These are phyloP conservation scores for Hyperoodon ampullatus DNA, from an alignment of 2,113 vertebrate genomes.

Conservation along the genomic window DNA sequence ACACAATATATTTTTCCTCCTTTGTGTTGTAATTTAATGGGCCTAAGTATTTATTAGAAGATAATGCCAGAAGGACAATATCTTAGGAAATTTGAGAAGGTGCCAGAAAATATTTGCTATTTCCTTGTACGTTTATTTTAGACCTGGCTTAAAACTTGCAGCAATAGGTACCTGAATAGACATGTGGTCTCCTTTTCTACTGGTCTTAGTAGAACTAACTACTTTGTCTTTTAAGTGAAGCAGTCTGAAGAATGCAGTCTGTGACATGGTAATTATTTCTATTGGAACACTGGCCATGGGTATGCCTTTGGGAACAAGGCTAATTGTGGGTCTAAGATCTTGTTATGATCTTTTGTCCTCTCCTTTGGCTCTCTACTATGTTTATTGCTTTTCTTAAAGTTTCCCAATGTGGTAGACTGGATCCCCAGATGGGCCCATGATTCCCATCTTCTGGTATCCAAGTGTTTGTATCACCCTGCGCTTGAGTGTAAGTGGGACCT, in stretches of 20 bases:
- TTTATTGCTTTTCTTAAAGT: background rate
- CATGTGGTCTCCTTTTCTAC: background rate
- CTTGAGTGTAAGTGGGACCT: background rate
- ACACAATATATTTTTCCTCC: slow-evolving; percentile 43
- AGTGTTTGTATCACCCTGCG: background rate
- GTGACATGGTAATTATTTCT: background rate
- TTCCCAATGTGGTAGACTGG: background rate
- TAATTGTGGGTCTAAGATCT: background rate
- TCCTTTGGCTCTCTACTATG: background rate
- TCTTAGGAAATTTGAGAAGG: slow-evolving; percentile 35
- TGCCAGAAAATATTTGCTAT: slow-evolving; percentile 32
- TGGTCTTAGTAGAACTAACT: background rate
- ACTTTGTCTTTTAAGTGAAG: background rate
- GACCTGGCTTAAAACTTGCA: slow-evolving; percentile 8
- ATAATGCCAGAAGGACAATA: slow-evolving; percentile 60
- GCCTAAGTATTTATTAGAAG: slow-evolving; percentile 64
- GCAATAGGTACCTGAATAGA: background rate
- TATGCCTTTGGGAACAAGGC: background rate
- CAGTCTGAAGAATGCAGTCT: background rate
- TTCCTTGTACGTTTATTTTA: slow-evolving; percentile 37
- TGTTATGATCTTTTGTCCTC: background rate
- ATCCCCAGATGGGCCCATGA: background rate
- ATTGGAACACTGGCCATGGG: background rate
- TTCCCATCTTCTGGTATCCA: background rate
- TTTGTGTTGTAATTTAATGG: slow-evolving; percentile 69